Percentiles rank a stretch among this genome's conserved stretches.
phyloP scores from a whole-genome alignment of 2,113 vertebrate genomes.

The Aegotheles bennettii region DNA sequence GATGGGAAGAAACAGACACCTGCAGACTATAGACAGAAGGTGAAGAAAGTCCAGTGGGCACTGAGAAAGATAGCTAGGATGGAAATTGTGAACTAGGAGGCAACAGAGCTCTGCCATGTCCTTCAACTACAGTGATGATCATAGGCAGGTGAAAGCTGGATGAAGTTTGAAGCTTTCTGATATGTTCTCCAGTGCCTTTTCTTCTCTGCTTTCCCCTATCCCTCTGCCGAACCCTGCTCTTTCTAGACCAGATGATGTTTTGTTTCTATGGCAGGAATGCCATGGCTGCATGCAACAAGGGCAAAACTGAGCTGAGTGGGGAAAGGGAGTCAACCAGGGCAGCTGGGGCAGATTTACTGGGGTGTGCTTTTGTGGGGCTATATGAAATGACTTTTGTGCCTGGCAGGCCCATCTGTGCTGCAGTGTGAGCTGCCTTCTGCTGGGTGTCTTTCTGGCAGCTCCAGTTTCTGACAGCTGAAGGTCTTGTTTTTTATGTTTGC shows the following conservation, averaged over 20 bases:
- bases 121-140: background rate
- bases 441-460: background rate
- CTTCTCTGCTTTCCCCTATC: background rate
- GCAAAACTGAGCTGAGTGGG: background rate
- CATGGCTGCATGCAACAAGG: background rate
- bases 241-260: background rate
- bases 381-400: background rate
- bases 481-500: background rate
- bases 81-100: background rate
- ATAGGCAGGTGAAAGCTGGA: background rate
- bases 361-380: background rate
- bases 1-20: background rate
- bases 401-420: background rate
- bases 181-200: background rate
- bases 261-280: background rate
- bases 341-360: background rate
- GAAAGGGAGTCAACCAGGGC: background rate
- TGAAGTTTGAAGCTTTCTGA: background rate
- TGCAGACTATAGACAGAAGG: background rate
- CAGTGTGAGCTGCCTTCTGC: background rate
- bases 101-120: background rate
- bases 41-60: background rate
- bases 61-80: background rate
- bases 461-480: background rate
- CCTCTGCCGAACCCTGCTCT: background rate